Evolutionary conservation across 2,113 vertebrate genomes (phyloP).

Genomic region (Pygoscelis adeliae): DNA sequence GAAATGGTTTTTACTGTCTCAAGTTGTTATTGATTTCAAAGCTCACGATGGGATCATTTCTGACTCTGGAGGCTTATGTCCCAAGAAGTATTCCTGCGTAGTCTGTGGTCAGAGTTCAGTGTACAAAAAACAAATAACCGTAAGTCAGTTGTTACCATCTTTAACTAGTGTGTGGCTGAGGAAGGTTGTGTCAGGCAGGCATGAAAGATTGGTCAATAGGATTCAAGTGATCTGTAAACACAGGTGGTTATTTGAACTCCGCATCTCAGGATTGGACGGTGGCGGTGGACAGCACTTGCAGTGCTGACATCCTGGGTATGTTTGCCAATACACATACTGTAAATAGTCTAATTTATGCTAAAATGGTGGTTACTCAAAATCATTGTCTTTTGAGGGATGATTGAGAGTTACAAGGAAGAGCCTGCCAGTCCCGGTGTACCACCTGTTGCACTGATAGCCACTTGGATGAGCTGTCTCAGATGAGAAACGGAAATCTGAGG

Average conservation of each 20-base stretch:
- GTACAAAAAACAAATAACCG: not conserved
- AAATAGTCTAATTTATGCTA: not conserved
- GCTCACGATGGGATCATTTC: not conserved
- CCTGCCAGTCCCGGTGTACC: not conserved
- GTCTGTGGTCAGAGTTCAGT: not conserved
- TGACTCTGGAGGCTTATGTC: not conserved
- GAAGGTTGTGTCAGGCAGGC: not conserved
- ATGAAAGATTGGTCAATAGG: not conserved
- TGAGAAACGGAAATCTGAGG: not conserved
- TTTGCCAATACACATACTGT: fast-evolving
- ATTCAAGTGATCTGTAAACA: not conserved
- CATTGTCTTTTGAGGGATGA: not conserved
- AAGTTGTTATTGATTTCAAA: not conserved
- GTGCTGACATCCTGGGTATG: not conserved
- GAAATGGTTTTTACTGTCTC: not conserved
- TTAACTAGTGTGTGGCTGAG: not conserved
- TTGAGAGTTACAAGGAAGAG: not conserved
- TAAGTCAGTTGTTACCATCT: not conserved
- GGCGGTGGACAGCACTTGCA: not conserved
- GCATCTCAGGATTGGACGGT: not conserved
- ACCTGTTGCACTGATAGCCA: not conserved
- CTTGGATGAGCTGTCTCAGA: not conserved
- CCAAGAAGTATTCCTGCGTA: not conserved
- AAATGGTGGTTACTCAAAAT: not conserved
- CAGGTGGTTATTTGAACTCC: not conserved